A percentile compares a stretch with the other conserved stretches of the same genome.
Conservation (phyloP, 1,140 invertebrate genomes). For the Luehdorfia chinensis region DNA sequence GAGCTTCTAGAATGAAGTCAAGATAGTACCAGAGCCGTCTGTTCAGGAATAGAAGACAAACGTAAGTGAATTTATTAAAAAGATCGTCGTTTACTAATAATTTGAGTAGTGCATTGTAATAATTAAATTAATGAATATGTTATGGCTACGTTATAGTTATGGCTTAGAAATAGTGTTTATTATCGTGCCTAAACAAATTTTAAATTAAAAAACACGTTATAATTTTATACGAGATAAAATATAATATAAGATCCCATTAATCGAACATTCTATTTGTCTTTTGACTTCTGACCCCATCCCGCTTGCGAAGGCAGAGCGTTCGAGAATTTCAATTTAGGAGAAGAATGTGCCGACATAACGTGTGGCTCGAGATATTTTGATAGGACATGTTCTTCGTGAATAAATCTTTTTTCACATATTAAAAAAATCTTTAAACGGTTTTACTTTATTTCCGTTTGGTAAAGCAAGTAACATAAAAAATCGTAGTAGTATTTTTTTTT, state of each 20-base stretch:
- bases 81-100: no score
- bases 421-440: slow-evolving; percentile 68
- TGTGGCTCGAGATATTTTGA: slow-evolving; percentile 76
- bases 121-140: no score
- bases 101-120: no score
- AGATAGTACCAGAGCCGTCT: no score
- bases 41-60: no score
- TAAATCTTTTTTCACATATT: slow-evolving; percentile 74
- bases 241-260: slow-evolving; percentile 67
- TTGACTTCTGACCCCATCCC: slow-evolving; percentile 67
- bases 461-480: no score
- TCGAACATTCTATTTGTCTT: slow-evolving; percentile 75
- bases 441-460: slow-evolving; percentile 35
- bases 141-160: no score
- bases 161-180: no score
- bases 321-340: slow-evolving; percentile 77
- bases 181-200: neutral
- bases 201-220: neutral
- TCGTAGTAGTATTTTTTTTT: no score
- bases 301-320: slow-evolving; percentile 65
- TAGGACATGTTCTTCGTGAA: slow-evolving; percentile 72
- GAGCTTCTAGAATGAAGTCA: no score
- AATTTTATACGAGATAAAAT: slow-evolving; percentile 26
- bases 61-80: no score
- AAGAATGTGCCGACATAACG: slow-evolving; percentile 75